phyloP scores from a whole-genome alignment of 2,888 invertebrate genomes.

The Phyllotreta cruciferae region DNA sequence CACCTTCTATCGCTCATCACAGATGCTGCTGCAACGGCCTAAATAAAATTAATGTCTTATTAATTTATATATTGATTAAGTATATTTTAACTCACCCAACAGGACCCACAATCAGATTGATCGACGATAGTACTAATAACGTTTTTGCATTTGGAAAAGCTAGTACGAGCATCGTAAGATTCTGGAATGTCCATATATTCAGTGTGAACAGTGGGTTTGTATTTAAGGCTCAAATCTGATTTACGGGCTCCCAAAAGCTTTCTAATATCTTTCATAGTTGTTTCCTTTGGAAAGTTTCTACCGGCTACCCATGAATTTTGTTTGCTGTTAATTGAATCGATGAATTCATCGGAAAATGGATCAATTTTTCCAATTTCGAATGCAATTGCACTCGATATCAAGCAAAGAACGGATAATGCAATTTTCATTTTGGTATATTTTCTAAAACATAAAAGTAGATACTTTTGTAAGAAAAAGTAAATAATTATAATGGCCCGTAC shows the following conservation, averaged over 20 bases:
- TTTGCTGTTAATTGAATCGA: constrained; percentile 71
- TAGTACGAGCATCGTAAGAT: constrained; percentile 60
- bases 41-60: constrained; percentile 13
- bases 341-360: constrained; percentile 75
- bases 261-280: constrained; percentile 67
- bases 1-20: constrained; percentile 87
- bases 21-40: constrained; percentile 85
- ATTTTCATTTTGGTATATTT: constrained; percentile 4
- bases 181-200: constrained; percentile 62
- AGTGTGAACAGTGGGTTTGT: not conserved
- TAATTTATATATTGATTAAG: not conserved
- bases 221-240: not conserved
- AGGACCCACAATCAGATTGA: constrained; percentile 88
- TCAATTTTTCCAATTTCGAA: constrained; percentile 44
- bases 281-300: constrained; percentile 72
- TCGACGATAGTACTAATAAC: constrained; percentile 80
- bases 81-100: constrained; percentile 68
- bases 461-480: too few relatives aligned
- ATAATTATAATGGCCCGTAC: too few relatives aligned
- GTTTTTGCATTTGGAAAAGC: constrained; percentile 80
- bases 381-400: constrained; percentile 2
- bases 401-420: not conserved
- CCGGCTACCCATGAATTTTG: constrained; percentile 81
- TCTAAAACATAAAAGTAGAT: not conserved
- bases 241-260: constrained; percentile 72